Conservation (phyloP, 1,140 invertebrate genomes). For the Sarcophaga bullata region DNA sequence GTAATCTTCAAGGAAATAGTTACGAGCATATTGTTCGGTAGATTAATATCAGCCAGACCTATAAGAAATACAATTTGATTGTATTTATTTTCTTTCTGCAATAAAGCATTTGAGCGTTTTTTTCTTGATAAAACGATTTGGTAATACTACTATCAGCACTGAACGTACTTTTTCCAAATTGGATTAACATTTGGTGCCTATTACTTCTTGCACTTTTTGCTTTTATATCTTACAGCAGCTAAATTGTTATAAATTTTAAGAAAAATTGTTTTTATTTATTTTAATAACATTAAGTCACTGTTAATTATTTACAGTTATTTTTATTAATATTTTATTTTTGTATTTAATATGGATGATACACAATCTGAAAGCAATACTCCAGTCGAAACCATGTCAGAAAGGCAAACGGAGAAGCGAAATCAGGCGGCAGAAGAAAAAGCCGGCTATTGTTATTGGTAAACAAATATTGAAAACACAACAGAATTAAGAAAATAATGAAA, state of each 20-base stretch:
- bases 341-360: conserved; percentile 53
- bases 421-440: conserved; percentile 44
- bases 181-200: not conserved
- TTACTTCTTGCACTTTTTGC: not conserved
- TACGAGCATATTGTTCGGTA: too few species aligned
- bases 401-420: conserved; percentile 44
- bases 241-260: not conserved
- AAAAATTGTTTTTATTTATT: conserved; percentile 4
- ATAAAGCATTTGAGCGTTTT: not conserved
- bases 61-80: too few species aligned
- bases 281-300: not conserved
- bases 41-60: too few species aligned
- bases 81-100: too few species aligned
- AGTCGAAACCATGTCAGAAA: conserved; percentile 51
- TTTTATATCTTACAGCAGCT: not conserved
- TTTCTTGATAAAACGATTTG: too few species aligned
- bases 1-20: too few species aligned
- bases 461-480: conserved; percentile 28
- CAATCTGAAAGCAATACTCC: conserved; percentile 47
- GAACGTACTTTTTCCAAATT: not conserved
- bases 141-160: not conserved
- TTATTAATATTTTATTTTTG: not conserved
- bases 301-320: not conserved
- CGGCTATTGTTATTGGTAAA: conserved; percentile 61
- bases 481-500: conserved; percentile 18